A percentile compares a stretch with the other conserved stretches of the same genome.
Evolutionary conservation across 2,797 vertebrate genomes (phyloP).

Genomic region (Liasis olivaceus): DNA sequence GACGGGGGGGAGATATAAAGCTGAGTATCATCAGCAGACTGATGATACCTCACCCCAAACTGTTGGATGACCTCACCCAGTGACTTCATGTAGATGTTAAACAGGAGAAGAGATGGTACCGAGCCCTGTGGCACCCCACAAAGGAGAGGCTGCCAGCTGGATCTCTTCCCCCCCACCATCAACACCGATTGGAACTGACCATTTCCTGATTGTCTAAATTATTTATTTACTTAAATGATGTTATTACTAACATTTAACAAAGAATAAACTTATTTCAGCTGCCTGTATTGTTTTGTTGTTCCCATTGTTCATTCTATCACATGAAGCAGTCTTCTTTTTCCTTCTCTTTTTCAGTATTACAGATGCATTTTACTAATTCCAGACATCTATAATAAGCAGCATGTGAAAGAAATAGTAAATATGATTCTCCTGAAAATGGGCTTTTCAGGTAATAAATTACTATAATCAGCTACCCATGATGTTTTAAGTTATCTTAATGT

Average conservation of each 20-base stretch:
- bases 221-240: not conserved
- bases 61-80: not conserved
- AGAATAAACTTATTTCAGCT: not conserved
- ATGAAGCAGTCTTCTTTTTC: conserved; percentile 13
- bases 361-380: conserved; percentile 95
- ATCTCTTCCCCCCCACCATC: not conserved
- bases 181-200: not conserved
- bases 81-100: not conserved
- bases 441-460: conserved; percentile 86
- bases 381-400: conserved; percentile 95
- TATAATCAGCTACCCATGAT: not conserved
- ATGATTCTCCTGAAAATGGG: conserved; percentile 95
- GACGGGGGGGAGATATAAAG: not conserved
- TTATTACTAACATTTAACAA: not conserved
- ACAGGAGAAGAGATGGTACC: not conserved
- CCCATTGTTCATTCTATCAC: not conserved
- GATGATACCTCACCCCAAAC: not conserved
- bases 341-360: conserved; percentile 85
- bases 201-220: not conserved
- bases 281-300: not conserved
- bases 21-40: not conserved
- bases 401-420: conserved; percentile 93
- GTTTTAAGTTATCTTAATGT: not conserved
- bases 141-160: not conserved
- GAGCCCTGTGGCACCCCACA: not conserved